Evolutionary conservation across 1,140 invertebrate genomes (phyloP).

Genomic region (Papilio glaucus): DNA sequence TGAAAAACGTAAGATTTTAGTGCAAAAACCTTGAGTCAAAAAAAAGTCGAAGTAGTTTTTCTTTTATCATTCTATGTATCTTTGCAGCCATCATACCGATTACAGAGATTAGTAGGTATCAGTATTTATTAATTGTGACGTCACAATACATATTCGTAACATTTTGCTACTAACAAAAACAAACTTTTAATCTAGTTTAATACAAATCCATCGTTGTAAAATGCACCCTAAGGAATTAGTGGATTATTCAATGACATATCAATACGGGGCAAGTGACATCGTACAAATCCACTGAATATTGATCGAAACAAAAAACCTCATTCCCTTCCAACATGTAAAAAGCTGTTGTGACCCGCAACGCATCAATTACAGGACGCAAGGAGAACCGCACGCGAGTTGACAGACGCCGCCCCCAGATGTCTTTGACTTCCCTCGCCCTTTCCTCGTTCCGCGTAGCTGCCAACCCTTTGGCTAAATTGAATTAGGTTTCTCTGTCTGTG

Average conservation of each 20-base stretch:
- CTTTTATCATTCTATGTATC: not conserved
- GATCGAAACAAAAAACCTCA: conserved; percentile 38
- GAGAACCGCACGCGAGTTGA: conserved; percentile 52
- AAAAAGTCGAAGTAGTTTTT: not conserved
- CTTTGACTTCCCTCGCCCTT: conserved; percentile 60
- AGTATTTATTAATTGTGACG: not conserved
- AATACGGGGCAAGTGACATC: not conserved
- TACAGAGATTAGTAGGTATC: not conserved
- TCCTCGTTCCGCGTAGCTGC: conserved; percentile 69
- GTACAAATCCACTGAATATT: conserved; percentile 27
- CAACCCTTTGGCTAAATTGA: conserved; percentile 78
- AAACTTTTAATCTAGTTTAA: not conserved
- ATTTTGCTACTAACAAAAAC: not conserved
- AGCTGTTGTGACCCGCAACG: conserved; percentile 57
- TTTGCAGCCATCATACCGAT: not conserved
- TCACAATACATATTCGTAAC: not conserved
- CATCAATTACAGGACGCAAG: conserved; percentile 61
- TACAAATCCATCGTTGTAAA: not conserved
- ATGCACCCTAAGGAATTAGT: not conserved
- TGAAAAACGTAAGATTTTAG: conserved; percentile 10
- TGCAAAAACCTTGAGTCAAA: not conserved
- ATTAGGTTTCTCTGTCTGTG: conserved; percentile 61
- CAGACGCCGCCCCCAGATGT: conserved; percentile 67
- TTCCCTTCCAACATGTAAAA: conserved; percentile 46
- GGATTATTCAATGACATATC: conserved; percentile 11